These are phyloP conservation scores for Uropetala carovei DNA, from an alignment of 2,888 invertebrate species.

Conservation along the genomic window DNA sequence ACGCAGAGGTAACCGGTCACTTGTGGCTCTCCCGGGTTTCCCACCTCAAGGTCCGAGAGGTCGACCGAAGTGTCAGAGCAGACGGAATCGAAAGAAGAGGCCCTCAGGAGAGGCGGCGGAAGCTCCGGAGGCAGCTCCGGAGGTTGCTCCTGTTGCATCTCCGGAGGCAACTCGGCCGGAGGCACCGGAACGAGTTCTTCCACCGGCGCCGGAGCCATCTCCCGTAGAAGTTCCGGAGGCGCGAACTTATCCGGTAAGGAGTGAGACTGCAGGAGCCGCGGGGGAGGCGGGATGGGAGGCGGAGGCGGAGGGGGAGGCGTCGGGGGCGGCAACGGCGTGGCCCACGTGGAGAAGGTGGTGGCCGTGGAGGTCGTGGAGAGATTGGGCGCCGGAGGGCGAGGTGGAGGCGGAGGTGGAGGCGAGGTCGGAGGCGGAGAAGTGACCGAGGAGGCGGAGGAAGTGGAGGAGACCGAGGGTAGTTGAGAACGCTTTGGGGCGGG, in stretches of 20 bases:
- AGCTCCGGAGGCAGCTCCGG: constrained; percentile 65
- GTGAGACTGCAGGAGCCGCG: not conserved
- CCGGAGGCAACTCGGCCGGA: constrained; percentile 7
- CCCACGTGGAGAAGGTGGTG: constrained; percentile 29
- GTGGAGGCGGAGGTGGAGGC: constrained; percentile 43
- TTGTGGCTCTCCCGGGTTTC: constrained; percentile 83
- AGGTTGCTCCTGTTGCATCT: not conserved
- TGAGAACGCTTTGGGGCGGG: not conserved
- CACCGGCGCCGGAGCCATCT: not conserved
- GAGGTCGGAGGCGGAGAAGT: constrained; percentile 52
- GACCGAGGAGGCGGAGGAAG: constrained; percentile 6
- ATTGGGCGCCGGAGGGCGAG: constrained; percentile 38
- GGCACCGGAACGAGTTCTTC: not conserved
- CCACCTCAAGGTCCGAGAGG: constrained; percentile 73
- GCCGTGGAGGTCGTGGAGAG: constrained; percentile 4
- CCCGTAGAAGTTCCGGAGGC: constrained; percentile 13
- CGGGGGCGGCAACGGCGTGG: not conserved
- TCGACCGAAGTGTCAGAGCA: constrained; percentile 87
- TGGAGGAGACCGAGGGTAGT: constrained; percentile 23
- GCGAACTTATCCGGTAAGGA: not conserved
- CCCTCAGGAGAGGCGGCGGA: constrained; percentile 78
- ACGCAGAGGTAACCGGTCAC: constrained; percentile 86
- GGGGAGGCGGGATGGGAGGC: constrained; percentile 17
- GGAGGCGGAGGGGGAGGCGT: constrained; percentile 11
- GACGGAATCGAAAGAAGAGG: constrained; percentile 88